These are phyloP conservation scores for Pristis pectinata DNA, from an alignment of 2,797 vertebrate genomes.

Conservation along the genomic window DNA sequence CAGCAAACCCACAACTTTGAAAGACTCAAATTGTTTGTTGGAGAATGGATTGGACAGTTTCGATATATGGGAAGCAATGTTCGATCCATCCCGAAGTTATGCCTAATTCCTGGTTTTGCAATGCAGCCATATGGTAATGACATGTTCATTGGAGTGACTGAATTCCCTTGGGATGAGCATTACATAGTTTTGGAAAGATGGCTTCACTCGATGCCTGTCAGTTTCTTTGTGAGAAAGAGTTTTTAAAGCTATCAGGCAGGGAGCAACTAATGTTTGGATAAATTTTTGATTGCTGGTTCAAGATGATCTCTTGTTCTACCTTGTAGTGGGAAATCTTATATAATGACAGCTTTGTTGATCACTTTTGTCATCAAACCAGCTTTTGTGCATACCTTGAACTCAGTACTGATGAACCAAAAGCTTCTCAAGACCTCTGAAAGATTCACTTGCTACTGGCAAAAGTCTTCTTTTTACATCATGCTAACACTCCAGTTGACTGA, in stretches of 20 bases:
- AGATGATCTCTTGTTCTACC: neutral
- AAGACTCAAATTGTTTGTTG: neutral
- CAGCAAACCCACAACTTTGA: neutral
- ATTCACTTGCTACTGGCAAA: conserved; percentile 21
- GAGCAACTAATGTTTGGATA: neutral
- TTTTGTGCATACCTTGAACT: neutral
- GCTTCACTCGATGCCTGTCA: neutral
- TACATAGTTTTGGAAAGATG: neutral
- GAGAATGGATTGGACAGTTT: neutral
- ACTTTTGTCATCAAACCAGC: neutral
- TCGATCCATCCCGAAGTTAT: neutral
- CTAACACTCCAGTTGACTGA: neutral
- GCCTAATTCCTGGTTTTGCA: neutral
- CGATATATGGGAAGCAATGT: no score
- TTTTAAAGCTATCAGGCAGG: neutral
- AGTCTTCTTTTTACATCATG: neutral
- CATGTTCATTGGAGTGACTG: neutral
- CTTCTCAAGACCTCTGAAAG: neutral
- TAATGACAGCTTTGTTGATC: conserved; percentile 22
- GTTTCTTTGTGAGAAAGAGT: neutral
- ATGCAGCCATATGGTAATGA: neutral
- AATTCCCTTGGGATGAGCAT: neutral
- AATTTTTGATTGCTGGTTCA: neutral
- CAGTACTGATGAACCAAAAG: neutral
- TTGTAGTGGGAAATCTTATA: neutral